Evolutionary conservation across 2,797 vertebrate species (phyloP).

Genomic region (Aldrovandia affinis): DNA sequence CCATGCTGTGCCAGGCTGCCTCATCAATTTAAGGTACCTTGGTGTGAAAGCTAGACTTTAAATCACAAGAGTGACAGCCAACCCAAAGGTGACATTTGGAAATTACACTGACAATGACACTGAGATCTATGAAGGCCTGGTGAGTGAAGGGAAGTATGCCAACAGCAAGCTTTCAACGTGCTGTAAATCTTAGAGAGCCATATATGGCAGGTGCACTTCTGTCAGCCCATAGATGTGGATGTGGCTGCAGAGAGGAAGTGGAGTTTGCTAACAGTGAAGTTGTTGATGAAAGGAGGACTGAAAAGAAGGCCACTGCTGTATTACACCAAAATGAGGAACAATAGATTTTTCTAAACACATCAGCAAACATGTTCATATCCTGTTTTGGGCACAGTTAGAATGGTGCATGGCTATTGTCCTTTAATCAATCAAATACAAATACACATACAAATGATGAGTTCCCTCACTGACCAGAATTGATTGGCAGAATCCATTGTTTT

Average conservation of each 20-base stretch:
- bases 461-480: not conserved
- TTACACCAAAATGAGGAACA: slow-evolving; percentile 15
- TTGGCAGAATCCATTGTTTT: not conserved
- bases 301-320: not conserved
- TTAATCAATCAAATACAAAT: not conserved
- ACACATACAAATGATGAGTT: not conserved
- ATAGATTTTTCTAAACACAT: not conserved
- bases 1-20: not conserved
- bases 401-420: not conserved
- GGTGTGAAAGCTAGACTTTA: slow-evolving; percentile 24
- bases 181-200: slow-evolving; percentile 22
- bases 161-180: slow-evolving; percentile 16
- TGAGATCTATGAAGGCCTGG: slow-evolving; percentile 1
- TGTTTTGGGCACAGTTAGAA: slow-evolving; percentile 12
- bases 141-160: slow-evolving; percentile 24
- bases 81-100: slow-evolving; percentile 9
- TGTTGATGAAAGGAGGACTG: slow-evolving; percentile 21
- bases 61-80: slow-evolving; percentile 21
- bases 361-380: not conserved
- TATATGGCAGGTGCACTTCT: slow-evolving; percentile 23
- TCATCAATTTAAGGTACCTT: slow-evolving; percentile 19
- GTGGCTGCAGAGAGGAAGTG: slow-evolving; percentile 23
- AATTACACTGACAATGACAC: too few relatives aligned
- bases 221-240: not conserved
- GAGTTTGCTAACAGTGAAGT: slow-evolving; percentile 22